Evolutionary conservation across 1,140 invertebrate genomes (phyloP), one percentile per base, ranked within the genome.

Genomic region (Scaptomyza pallida): DNA sequence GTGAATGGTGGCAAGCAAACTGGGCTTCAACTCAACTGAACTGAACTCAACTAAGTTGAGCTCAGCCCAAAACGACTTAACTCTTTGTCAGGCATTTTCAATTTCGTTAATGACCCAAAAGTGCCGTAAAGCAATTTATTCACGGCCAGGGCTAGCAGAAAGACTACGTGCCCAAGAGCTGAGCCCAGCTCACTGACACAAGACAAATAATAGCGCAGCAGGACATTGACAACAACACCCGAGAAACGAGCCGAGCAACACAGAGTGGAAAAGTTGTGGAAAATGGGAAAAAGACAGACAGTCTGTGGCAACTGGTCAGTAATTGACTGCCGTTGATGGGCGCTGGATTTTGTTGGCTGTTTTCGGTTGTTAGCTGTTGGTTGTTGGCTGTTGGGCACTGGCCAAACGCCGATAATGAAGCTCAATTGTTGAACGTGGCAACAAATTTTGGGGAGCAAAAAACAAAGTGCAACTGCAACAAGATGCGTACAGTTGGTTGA

Each of bases 201-300:
- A 89, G 88, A 90, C 88, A 90, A 90, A 90, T 90, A 90, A 90
- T 89, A 85, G 88, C 88, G 69, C 88, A 90, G 88, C 88, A 90
- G 88, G 88, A 89, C 88, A 90, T 89, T 89, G 88, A 90, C 88
- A 89, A 89, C 80, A 85, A 85, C 80, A 85, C 75, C 79, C 71
- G 67, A 71, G 48, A 15, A 47, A 41, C 44, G 65, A 62, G 57
- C 65, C 19, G 44, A 37, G 21, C n/a, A n/a, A 19, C 15, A 23
- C 9, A 43, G 21, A 61, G 5, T 26, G 23, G 23, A 26, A 15
- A 33, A 9, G 12, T n/a, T 50, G 33, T n/a, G 37, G 41, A 65
- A 30, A 56, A 44, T 33, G 44, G 30, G 15, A 30, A 56, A 60
- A 75, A 59, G 51, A 57, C 17, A 3, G 15, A 15, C 2, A 72